Base-by-base conservation (phyloP, 1,140 invertebrate species). In the Lasioglossum albipes region DNA sequence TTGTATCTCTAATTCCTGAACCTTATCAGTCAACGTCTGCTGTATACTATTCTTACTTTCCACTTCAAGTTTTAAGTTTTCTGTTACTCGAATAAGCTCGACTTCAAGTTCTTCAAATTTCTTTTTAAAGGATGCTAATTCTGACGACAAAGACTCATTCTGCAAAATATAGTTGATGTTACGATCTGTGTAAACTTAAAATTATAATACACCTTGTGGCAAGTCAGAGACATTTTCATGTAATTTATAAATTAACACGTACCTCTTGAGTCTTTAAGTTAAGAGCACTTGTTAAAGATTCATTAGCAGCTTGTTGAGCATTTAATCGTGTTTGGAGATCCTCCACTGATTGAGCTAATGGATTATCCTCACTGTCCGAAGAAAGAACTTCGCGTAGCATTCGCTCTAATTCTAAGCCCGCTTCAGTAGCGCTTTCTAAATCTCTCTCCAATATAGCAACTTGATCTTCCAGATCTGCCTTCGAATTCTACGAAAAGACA, bases 361-460 rank as follows among this genome's bases (percentile, higher is more conserved):
- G 94, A 85, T 95, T 95, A 90, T 95, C 94, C 22, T 94, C 94
- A 78, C 93, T 95, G 64, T 93, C 93, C 7, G 94, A 94, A 71
- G 91, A 94, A 42, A 96, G 91, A 79, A 96, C 93, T 89, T 96
- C 95, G 3, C 94, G 93, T 20, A 96, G 88, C 94, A 95, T 95
- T 89, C 94, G 93, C 87, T 96, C 95, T 41, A 96, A 89, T 90
- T 95, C 95, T 31, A 96, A 91, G 13, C 95, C 95, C 18, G 95
- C 94, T 90, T 95, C 95, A 0, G 95, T 95, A 22, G 95, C 94
- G 87, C 92, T 94, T 90, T 95, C 95, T 79, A 96, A 91, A 88
- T 96, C 95, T 91, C 94, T 95, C 88, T 96, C 94, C 49, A 95
- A 82, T 18, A 89, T 92, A 74, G 89, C 88, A 22, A 96, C 93